Evolutionary conservation across 2,888 invertebrate species (phyloP), one percentile per base, ranked within the genome.

Genomic region (Stenolophus ochropezus): DNA sequence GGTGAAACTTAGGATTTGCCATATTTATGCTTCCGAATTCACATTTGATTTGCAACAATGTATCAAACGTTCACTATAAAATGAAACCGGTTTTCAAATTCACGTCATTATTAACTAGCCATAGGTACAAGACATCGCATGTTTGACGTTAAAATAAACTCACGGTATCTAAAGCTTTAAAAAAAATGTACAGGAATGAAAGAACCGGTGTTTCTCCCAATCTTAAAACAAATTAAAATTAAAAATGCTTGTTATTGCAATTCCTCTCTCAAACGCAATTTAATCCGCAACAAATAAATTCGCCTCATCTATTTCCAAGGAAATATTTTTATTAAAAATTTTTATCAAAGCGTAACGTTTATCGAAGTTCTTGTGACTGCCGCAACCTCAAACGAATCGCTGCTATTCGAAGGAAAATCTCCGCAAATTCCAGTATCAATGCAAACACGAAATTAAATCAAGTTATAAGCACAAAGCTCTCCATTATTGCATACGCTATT

Each of bases 371-470:
- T 53, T 76, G 16, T 76, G 42, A 11, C 14, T 23, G 18, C n/a
- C 11, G 16, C 6, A 58, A 77, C 77, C 77, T 75, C 75, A 75
- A 75, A 75, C 75, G 75, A 53, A 51, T 75, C 18, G 53, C 51
- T 49, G 58, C 65, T 33, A 69, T 69, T 69, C 61, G 65, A 42
- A 61, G 77, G 51, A 71, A 81, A 81, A 81, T 74, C 61, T 75
- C 47, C 61, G 81, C 61, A 49, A 61, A 81, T 75, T 81, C 75
- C 81, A 23, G 81, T 75, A 81, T 81, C 81, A 75, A 75, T 81
- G 75, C 81, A 81, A 81, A 74, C 75, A 81, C 75, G 61, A 81
- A 81, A 81, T 81, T 81, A 81, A 81, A 81, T 81, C 75, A 81
- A 81, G 61, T 75, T 81, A 81, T 75, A 81, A 81, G 81, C 75